Conservation (phyloP, 2,113 vertebrate genomes). For the Paracanthobrama guichenoti region DNA sequence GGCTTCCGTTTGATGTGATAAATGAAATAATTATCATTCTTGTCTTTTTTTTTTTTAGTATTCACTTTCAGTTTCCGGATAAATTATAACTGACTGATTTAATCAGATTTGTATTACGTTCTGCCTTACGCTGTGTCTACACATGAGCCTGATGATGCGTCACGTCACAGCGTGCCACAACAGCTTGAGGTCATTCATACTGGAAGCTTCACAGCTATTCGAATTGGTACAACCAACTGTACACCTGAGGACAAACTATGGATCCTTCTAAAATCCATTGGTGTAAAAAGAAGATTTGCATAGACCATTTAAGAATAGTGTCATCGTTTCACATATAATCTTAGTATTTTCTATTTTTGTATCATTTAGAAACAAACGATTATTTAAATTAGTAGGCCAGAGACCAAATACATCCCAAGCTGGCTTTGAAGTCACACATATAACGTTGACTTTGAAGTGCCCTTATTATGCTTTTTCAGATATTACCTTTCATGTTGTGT, state of each 20-base stretch:
- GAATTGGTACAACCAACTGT: neutral
- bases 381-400: neutral
- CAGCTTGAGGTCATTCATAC: neutral
- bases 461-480: no score
- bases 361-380: neutral
- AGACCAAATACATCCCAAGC: neutral
- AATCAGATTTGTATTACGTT: neutral
- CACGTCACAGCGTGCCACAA: neutral
- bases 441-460: neutral
- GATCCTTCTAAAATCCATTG: neutral
- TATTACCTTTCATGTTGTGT: no score
- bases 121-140: neutral
- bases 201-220: neutral
- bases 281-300: neutral
- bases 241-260: neutral
- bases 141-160: neutral
- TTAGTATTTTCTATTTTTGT: neutral
- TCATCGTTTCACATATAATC: neutral
- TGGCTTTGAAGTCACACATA: neutral
- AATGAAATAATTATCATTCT: constrained; percentile 15
- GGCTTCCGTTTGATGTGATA: constrained; percentile 29
- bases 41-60: constrained; percentile 25
- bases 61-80: neutral
- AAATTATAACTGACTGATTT: constrained; percentile 29
- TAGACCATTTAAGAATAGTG: neutral